These are phyloP conservation scores for Amphimallon solstitiale DNA, from an alignment of 2,888 invertebrate genomes.

Conservation along the genomic window DNA sequence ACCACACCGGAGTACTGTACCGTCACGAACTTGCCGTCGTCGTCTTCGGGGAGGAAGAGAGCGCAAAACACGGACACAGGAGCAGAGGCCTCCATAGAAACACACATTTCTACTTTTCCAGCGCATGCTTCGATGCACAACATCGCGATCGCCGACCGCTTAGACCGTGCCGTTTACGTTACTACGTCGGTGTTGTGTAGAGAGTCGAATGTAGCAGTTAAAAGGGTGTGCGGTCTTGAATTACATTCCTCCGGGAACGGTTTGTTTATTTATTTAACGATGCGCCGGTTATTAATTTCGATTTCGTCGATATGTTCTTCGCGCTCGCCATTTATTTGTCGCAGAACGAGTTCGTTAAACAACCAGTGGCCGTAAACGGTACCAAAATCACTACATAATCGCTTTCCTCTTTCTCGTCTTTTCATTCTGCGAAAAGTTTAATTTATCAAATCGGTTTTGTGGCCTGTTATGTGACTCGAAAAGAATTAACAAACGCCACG, in stretches of 20 bases:
- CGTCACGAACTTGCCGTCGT: constrained; percentile 32
- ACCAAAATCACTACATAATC: constrained; percentile 8
- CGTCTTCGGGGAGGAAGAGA: constrained; percentile 34
- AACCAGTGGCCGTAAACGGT: neutral
- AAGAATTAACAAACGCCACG: neutral
- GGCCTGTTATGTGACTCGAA: constrained; percentile 17
- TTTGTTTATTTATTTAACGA: constrained; percentile 39
- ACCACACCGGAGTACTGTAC: constrained; percentile 24
- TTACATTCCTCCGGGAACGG: constrained; percentile 50
- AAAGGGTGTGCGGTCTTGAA: constrained; percentile 43
- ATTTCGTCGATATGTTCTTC: neutral
- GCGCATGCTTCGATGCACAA: constrained; percentile 55
- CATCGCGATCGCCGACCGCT: constrained; percentile 33
- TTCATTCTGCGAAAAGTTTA: constrained; percentile 10
- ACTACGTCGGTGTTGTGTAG: constrained; percentile 23
- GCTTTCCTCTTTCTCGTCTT: constrained; percentile 33
- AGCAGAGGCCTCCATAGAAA: constrained; percentile 29
- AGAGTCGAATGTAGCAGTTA: constrained; percentile 12
- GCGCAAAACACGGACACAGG: constrained; percentile 22
- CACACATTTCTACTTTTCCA: constrained; percentile 46
- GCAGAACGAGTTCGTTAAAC: constrained; percentile 7
- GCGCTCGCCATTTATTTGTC: neutral
- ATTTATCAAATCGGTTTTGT: neutral
- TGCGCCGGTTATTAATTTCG: constrained; percentile 18
- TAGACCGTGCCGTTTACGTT: constrained; percentile 24